A percentile compares a stretch with the other conserved stretches of the same genome.
These are phyloP conservation scores for Peribatodes rhomboidaria DNA, from an alignment of 2,888 invertebrate species.

Conservation along the genomic window DNA sequence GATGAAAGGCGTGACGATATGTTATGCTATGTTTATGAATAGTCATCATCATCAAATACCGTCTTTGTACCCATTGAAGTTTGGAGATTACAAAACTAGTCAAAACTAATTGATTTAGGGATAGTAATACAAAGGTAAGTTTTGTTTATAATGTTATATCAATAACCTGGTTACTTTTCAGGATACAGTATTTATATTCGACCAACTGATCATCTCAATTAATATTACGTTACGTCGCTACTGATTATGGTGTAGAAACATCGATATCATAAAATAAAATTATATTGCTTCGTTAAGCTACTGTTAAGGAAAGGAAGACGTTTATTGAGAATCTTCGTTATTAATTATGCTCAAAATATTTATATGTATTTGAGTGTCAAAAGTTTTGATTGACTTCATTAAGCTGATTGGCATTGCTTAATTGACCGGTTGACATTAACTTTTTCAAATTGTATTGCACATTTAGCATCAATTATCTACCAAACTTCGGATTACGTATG, in stretches of 20 bases:
- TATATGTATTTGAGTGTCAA: slow-evolving; percentile 15
- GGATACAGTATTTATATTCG: too few relatives aligned
- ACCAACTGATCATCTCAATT: too few relatives aligned
- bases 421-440: slow-evolving; percentile 30
- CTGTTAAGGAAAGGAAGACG: slow-evolving; percentile 17
- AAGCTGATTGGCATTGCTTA: slow-evolving; percentile 36
- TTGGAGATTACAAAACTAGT: too few relatives aligned
- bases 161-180: too few relatives aligned
- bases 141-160: too few relatives aligned
- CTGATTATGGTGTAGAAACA: neutral
- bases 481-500: neutral
- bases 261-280: slow-evolving; percentile 13
- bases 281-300: neutral
- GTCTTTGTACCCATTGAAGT: too few relatives aligned
- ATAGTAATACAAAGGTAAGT: too few relatives aligned
- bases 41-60: too few relatives aligned
- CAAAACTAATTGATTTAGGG: too few relatives aligned
- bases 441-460: slow-evolving; percentile 5
- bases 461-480: slow-evolving; percentile 2
- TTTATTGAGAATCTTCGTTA: slow-evolving; percentile 9
- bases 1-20: too few relatives aligned
- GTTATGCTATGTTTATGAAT: too few relatives aligned
- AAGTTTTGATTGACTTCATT: slow-evolving; percentile 25
- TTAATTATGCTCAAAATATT: slow-evolving; percentile 25
- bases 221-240: neutral